A percentile compares a stretch with the other conserved stretches of the same genome.
These are phyloP conservation scores for Cinclus cinclus DNA, from an alignment of 2,113 vertebrate species.

Conservation along the genomic window DNA sequence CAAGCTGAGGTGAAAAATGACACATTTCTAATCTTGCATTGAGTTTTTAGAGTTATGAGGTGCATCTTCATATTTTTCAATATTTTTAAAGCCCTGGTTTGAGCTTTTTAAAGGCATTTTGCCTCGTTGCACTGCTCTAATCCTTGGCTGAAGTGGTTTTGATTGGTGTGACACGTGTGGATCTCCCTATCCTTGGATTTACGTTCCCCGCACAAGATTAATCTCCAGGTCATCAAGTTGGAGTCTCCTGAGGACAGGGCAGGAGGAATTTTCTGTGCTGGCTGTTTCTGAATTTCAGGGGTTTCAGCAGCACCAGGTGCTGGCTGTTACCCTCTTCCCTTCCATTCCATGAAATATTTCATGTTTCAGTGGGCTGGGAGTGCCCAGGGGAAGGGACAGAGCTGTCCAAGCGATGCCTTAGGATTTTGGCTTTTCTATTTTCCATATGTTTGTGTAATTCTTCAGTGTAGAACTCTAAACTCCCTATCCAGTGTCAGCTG, in stretches of 20 bases:
- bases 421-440: rapidly evolving
- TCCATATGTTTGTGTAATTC: not conserved
- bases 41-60: not conserved
- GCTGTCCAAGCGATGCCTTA: not conserved
- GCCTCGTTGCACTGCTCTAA: not conserved
- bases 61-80: not conserved
- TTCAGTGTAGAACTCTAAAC: not conserved
- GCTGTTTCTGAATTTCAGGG: not conserved
- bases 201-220: not conserved
- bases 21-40: not conserved
- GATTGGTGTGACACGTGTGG: constrained; percentile 3
- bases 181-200: constrained; percentile 4
- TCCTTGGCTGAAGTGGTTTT: not conserved
- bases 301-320: rapidly evolving
- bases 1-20: not conserved
- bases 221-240: not conserved
- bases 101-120: not conserved
- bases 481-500: rapidly evolving
- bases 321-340: not conserved
- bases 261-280: not conserved
- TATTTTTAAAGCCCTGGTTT: not conserved
- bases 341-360: too few relatives aligned
- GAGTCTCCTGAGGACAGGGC: constrained; percentile 34
- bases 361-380: too few relatives aligned
- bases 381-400: rapidly evolving